A percentile compares a stretch with the other conserved stretches of the same genome.
Evolutionary conservation across 2,113 vertebrate species (phyloP).

Genomic region (Cettia cetti): DNA sequence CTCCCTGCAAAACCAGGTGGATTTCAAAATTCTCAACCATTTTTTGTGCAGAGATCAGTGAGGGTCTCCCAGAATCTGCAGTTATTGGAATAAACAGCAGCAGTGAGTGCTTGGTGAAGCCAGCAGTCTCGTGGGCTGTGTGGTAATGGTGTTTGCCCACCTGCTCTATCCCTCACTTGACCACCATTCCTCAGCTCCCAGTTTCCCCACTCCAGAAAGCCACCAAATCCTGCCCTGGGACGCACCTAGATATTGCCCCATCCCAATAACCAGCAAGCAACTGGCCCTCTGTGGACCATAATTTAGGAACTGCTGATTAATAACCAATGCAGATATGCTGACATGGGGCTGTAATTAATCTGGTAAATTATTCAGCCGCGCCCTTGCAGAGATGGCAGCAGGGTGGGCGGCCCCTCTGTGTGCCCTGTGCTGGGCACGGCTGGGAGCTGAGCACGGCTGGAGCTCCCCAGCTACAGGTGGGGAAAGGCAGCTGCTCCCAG

Average conservation of each 20-base stretch:
- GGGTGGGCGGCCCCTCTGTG: rapidly evolving
- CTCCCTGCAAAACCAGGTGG: neutral
- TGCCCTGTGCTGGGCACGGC: neutral
- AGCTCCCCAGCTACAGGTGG: neutral
- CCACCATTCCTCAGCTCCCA: rapidly evolving
- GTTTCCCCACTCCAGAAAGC: rapidly evolving
- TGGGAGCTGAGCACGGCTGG: rapidly evolving
- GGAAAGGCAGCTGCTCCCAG: rapidly evolving
- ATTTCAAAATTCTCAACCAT: neutral
- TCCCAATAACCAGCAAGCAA: neutral
- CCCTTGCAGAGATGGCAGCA: neutral
- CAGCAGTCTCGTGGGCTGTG: neutral
- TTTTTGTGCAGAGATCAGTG: neutral
- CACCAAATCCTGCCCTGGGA: rapidly evolving
- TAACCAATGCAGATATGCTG: neutral
- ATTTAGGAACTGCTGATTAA: conserved; percentile 35
- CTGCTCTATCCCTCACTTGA: neutral
- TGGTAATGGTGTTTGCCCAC: neutral
- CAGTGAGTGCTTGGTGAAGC: neutral
- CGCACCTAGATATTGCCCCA: neutral
- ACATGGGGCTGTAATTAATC: conserved; percentile 10
- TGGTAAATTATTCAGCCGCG: neutral
- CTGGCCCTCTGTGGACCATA: rapidly evolving
- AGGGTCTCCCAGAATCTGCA: neutral
- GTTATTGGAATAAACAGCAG: neutral